phyloP scores from a whole-genome alignment of 2,797 vertebrate species.

The Cyclopterus lumpus region DNA sequence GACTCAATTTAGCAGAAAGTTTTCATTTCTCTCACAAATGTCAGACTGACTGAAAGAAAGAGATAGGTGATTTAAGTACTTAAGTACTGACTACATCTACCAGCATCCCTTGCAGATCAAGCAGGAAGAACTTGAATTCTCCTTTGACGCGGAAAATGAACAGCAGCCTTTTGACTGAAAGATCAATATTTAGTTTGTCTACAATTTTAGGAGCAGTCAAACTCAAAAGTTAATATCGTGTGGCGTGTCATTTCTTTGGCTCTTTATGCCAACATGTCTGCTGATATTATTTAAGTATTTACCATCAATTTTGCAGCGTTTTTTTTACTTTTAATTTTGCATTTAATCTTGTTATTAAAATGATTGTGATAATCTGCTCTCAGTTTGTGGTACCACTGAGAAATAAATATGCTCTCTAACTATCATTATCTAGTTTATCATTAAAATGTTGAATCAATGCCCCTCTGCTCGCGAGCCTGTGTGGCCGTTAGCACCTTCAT shows the following conservation, averaged over 20 bases:
- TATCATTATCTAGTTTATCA: constrained; percentile 35
- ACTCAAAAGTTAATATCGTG: not conserved
- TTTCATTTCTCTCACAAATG: constrained; percentile 26
- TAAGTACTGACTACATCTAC: not conserved
- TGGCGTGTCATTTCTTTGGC: not conserved
- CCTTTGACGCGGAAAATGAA: no score
- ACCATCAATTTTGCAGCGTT: not conserved
- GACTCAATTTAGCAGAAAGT: constrained; percentile 39
- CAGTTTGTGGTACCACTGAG: constrained; percentile 18
- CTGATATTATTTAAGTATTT: constrained; percentile 1
- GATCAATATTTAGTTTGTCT: no score
- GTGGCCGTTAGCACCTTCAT: constrained; percentile 1
- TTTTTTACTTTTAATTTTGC: constrained; percentile 1
- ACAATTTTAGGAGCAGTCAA: not conserved
- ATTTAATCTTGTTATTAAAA: constrained; percentile 22
- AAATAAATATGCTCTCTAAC: constrained; percentile 26
- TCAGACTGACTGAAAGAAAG: not conserved
- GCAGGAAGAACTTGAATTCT: no score
- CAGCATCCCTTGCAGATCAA: not conserved
- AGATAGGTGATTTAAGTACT: not conserved
- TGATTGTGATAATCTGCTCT: constrained; percentile 4
- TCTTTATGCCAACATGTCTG: not conserved
- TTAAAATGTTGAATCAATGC: not conserved
- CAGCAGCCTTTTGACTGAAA: no score
- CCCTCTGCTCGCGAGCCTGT: constrained; percentile 5